A percentile compares a stretch with the other conserved stretches of the same genome.
Evolutionary conservation across 1,140 invertebrate genomes (phyloP).

Genomic region (Aphelinus certus): DNA sequence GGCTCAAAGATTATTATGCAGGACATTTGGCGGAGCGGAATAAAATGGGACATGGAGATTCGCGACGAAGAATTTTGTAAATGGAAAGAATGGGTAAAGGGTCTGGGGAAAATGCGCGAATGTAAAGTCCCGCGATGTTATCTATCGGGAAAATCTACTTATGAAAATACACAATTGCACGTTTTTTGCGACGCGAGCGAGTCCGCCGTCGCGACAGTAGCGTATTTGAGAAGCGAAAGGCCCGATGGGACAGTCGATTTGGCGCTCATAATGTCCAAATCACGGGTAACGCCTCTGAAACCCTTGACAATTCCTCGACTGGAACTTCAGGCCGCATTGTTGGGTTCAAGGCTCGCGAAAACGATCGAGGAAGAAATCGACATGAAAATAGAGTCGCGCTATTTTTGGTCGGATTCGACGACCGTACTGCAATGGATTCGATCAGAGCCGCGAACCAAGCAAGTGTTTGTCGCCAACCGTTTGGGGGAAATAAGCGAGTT

Average conservation of each 20-base stretch:
- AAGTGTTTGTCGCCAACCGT: constrained; percentile 1
- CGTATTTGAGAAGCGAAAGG: no score
- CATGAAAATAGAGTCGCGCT: neutral
- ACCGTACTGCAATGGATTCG: constrained; percentile 51
- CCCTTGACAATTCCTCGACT: neutral
- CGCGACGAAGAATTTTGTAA: neutral
- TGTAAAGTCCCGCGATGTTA: neutral
- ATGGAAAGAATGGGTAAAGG: neutral
- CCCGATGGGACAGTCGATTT: neutral
- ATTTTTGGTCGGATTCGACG: constrained; percentile 37
- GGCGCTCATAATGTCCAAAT: neutral
- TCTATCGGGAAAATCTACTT: no score
- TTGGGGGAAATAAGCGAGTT: constrained; percentile 13
- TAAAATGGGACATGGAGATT: neutral
- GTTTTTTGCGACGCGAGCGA: no score
- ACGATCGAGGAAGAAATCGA: neutral
- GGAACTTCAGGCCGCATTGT: constrained; percentile 4
- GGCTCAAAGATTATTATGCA: constrained; percentile 5
- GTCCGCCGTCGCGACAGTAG: no score
- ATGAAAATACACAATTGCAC: no score
- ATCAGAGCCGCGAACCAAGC: constrained; percentile 7
- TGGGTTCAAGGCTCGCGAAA: neutral
- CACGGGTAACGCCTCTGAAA: neutral
- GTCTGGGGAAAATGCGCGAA: neutral
- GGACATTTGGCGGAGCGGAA: neutral